Base-by-base conservation (phyloP, 1,140 invertebrate species). In the Heliconius nattereri region DNA sequence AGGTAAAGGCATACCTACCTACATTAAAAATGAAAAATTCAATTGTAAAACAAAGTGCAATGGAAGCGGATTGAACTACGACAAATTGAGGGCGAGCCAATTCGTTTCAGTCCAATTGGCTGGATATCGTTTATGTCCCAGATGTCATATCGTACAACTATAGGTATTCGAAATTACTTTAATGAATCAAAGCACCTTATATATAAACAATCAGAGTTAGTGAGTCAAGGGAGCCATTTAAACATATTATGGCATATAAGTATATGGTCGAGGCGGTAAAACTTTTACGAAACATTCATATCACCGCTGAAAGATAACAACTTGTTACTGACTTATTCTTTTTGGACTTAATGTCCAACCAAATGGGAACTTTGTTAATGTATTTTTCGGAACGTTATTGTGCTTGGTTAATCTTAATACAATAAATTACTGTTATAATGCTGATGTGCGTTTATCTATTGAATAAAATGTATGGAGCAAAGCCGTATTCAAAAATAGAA, bases 41-140 rank as follows among this genome's bases (percentile, higher is more conserved):
- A 71, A 77, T 83, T 78, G 77, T 81, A 82, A 90, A 91, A 91
- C 86, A 90, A 93, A 93, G 89, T 90, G 89, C 90, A 89, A 75
- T 87, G 89, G 87, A 90, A 86, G 90, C 87, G 81, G 85, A 85
- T 86, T 89, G 89, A 82, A 86, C 83, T 84, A 85, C 86, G 85
- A 85, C 84, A 91, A 92, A 94, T 92, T 89, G 92, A 92, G 92
- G 92, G 91, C 92, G 90, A 91, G 87, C 89, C 92, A 94, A 93
- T 94, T 93, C 91, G 92, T 92, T 92, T 91, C 91, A 92, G 88
- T 92, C 92, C 92, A 92, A 94, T 92, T 94, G 91, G 88, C 86
- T 85, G 90, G 86, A 86, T 92, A 92, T 91, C 92, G 89, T 92
- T 91, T 89, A 90, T 91, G 86, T 92, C 82, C 86, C 85, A 87